phyloP scores from a whole-genome alignment of 2,113 vertebrate species.

The Caracal caracal region DNA sequence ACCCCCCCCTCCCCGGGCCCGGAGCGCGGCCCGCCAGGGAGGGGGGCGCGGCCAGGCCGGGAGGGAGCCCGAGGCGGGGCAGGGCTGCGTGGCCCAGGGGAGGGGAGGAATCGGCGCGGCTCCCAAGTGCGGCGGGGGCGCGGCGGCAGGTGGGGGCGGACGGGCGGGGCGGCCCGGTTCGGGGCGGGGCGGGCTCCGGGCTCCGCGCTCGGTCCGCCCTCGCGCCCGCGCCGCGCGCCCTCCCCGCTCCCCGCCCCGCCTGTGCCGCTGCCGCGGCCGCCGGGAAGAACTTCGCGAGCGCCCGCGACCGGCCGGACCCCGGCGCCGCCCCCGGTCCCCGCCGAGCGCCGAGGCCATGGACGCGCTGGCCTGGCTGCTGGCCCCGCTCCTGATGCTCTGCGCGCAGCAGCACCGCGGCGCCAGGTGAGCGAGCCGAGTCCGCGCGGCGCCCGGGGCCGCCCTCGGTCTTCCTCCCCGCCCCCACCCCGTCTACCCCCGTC shows the following conservation, averaged over 20 bases:
- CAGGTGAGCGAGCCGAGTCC: conserved; percentile 83
- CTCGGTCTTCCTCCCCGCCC: neutral
- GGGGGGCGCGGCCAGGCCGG: neutral
- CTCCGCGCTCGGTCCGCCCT: neutral
- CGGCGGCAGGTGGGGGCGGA: neutral
- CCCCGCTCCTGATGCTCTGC: conserved; percentile 83
- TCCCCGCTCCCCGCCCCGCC: conserved; percentile 29
- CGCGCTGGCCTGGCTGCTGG: conserved; percentile 79
- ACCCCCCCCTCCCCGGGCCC: neutral
- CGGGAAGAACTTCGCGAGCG: conserved; percentile 48
- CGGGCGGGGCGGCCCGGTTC: neutral
- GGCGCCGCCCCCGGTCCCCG: conserved; percentile 62
- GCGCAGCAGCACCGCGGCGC: conserved; percentile 80
- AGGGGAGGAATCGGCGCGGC: neutral
- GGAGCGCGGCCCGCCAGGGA: neutral
- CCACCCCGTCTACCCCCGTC: neutral
- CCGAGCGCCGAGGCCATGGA: conserved; percentile 83
- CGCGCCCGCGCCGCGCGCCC: conserved; percentile 30
- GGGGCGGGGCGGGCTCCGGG: conserved; percentile 29
- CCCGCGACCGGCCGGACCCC: conserved; percentile 67
- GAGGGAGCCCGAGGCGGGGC: neutral
- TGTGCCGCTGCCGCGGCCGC: conserved; percentile 44
- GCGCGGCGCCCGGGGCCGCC: neutral
- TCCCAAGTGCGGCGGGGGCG: neutral
- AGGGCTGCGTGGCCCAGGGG: neutral